Percentiles rank a stretch among this genome's conserved stretches.
Evolutionary conservation across 1,140 invertebrate genomes (phyloP).

Genomic region (Sarcophaga peregrina): DNA sequence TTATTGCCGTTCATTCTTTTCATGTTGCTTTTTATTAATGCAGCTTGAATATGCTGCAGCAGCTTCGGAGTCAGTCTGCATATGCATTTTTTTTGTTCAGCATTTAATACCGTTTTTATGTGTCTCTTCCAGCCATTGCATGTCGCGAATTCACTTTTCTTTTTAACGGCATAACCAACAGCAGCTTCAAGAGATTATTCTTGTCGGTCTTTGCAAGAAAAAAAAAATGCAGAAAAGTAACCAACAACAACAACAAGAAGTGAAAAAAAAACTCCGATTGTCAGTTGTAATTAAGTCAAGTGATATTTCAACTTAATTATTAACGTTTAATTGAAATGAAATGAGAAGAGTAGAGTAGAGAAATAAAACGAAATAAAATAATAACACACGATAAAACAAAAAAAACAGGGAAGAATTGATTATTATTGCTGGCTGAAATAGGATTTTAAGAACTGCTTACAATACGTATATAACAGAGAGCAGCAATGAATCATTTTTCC

Average conservation of each 20-base stretch:
- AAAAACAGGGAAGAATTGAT: no score
- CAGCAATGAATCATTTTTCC: no score
- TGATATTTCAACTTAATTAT: constrained; percentile 41
- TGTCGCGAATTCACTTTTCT: neutral
- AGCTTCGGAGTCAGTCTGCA: neutral
- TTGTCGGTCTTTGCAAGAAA: no score
- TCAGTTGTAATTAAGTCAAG: constrained; percentile 39
- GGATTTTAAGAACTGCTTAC: no score
- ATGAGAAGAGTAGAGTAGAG: neutral
- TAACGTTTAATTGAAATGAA: constrained; percentile 35
- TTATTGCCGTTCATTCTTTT: no score
- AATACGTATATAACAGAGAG: no score
- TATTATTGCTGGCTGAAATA: no score
- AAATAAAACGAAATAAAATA: neutral
- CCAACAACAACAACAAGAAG: neutral
- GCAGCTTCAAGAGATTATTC: neutral
- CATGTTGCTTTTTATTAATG: no score
- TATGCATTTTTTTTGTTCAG: neutral
- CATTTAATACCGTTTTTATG: neutral
- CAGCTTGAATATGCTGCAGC: neutral
- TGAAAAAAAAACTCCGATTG: neutral
- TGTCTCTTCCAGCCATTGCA: neutral
- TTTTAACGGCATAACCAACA: neutral
- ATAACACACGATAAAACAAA: no score
- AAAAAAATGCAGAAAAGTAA: no score